Conservation (phyloP, 2,797 vertebrate species). For the Malurus leucopterus region DNA sequence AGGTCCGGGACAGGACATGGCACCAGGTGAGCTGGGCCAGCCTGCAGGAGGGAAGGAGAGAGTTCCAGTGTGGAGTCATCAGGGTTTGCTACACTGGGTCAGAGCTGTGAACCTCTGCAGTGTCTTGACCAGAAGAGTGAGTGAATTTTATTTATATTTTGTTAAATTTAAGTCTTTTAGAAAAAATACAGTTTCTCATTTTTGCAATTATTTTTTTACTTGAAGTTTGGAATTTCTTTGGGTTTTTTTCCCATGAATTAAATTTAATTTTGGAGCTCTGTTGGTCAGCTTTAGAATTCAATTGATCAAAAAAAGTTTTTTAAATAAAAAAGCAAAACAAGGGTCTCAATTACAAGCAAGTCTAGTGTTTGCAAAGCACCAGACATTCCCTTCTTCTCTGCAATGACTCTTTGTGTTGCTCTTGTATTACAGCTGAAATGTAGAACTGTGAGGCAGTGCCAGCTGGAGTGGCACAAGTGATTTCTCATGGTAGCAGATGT, state of each 20-base stretch:
- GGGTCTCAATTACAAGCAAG: not conserved
- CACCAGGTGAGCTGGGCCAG: not conserved
- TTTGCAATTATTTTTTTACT: not conserved
- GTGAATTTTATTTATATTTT: not conserved
- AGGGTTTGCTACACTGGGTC: not conserved
- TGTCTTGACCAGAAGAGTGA: not conserved
- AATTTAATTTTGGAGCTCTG: not conserved
- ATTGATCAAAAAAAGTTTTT: not conserved
- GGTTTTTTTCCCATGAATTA: not conserved
- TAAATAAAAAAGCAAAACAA: not conserved
- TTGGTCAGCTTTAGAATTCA: not conserved
- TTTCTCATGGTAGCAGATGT: slow-evolving; percentile 45
- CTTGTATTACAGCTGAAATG: not conserved
- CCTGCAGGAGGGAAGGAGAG: not conserved
- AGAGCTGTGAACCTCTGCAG: not conserved
- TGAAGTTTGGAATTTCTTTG: not conserved
- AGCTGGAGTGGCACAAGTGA: slow-evolving; percentile 44
- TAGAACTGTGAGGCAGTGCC: slow-evolving; percentile 20
- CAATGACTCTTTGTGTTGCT: not conserved
- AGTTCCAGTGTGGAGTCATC: not conserved
- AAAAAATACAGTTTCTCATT: not conserved
- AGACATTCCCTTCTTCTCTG: not conserved
- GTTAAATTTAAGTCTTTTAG: not conserved
- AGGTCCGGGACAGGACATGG: not conserved
- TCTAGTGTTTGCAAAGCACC: not conserved